Base-by-base conservation (phyloP, 2,888 invertebrate species). In the Chrysolina haemoptera region DNA sequence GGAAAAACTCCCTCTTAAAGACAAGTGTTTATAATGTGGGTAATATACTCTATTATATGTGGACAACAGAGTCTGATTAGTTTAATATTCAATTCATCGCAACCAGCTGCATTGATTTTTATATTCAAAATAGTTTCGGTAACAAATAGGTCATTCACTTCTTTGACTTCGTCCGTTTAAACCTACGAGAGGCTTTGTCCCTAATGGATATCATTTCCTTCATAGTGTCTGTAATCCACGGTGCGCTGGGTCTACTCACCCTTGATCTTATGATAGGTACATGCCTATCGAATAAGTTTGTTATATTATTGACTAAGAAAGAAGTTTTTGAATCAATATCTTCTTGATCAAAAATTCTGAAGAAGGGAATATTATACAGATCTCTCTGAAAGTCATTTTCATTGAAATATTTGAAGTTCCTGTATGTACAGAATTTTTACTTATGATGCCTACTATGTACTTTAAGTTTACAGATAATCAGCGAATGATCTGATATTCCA, bases 31-130 rank as follows among this genome's bases (percentile, higher is more conserved):
- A 59, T 20, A 18, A 55, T 55, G 59, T 65, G 65, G 12, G 67
- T 55, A 22, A 68, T 53, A 48, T 43, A 41, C 35, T 50, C 16
- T 18, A 50, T 50, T 48, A 68, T 59, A 53, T 59, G 43, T 16
- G 43, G 41, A 68, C 41, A n/a, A n/a, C n/a, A n/a, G n/a, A n/a
- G n/a, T n/a, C n/a, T n/a, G n/a, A n/a, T n/a, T n/a, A n/a, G n/a
- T 16, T n/a, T 59, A n/a, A 68, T 59, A 59, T 35, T 53, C 22
- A 68, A 65, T 50, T 53, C 65, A 22, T 65, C 48, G n/a, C 67
- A 68, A n/a, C 67, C 67, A 27, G 48, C 14, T 20, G 65, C 65
- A 65, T 65, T 65, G 10, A 48, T 46, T 4, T 18, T 65, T 18
- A 65, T 48, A 16, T 65, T 22, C 20, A 20, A 53, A 14, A 53